Evolutionary conservation across 2,888 invertebrate species (phyloP).

Genomic region (Crossocerus cetratus): DNA sequence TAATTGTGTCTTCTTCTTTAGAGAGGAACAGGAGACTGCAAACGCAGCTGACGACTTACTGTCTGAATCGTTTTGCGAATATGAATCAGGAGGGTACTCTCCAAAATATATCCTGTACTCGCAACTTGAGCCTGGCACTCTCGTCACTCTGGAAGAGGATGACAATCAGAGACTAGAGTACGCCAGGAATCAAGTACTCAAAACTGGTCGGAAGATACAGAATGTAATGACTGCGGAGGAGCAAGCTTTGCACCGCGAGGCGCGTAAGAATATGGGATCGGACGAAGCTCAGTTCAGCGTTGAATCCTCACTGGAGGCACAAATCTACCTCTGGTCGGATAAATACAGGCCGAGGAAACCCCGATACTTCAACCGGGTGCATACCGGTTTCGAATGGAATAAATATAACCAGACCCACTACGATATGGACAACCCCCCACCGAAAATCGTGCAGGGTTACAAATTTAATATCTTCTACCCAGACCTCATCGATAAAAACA

Average conservation of each 20-base stretch:
- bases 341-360: conserved; percentile 99
- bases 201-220: conserved; percentile 81
- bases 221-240: conserved; percentile 79
- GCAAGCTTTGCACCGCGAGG: conserved; percentile 86
- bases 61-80: conserved; percentile 82
- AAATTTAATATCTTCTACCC: conserved; percentile 99
- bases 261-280: conserved; percentile 88
- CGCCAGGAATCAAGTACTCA: conserved; percentile 83
- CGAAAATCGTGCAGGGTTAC: conserved; percentile 99
- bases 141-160: conserved; percentile 86
- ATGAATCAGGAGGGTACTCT: conserved; percentile 90
- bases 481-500: conserved; percentile 95
- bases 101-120: conserved; percentile 83
- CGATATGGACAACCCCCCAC: conserved; percentile 99
- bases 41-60: conserved; percentile 78
- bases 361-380: conserved; percentile 97
- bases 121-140: conserved; percentile 86
- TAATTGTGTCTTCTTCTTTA: conserved; percentile 44
- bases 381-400: conserved; percentile 99
- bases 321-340: conserved; percentile 97
- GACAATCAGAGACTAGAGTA: conserved; percentile 87
- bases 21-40: conserved; percentile 66
- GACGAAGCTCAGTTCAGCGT: conserved; percentile 96
- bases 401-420: conserved; percentile 99
- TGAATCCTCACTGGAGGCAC: conserved; percentile 90